These are phyloP conservation scores for Cotesia congregata DNA, from an alignment of 2,888 invertebrate species.

Conservation along the genomic window DNA sequence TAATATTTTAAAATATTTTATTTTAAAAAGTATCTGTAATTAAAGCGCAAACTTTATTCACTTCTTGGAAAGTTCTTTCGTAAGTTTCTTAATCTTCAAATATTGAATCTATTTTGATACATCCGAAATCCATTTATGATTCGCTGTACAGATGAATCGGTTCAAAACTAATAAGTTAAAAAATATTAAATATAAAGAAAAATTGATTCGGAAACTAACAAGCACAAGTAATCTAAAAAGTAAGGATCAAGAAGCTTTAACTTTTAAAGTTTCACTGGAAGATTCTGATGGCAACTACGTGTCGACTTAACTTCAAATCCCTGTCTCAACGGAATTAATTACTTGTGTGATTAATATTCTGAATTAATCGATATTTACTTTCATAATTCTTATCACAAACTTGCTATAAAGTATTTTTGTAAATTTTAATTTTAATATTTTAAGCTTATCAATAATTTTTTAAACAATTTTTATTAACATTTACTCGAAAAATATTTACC, in stretches of 20 bases:
- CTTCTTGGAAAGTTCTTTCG: background rate
- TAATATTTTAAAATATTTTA: background rate
- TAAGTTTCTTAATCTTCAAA: background rate
- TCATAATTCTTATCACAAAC: background rate
- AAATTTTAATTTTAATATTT: no score
- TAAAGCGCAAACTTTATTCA: background rate
- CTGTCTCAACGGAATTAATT: background rate
- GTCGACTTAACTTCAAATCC: background rate
- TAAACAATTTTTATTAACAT: no score
- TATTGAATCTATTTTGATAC: background rate
- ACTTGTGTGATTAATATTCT: background rate
- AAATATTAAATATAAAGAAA: background rate
- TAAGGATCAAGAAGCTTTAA: background rate
- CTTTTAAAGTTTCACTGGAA: background rate
- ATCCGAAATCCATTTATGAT: background rate
- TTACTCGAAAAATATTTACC: no score
- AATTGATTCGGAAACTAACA: background rate
- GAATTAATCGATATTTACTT: background rate
- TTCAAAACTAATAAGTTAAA: background rate
- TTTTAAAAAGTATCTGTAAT: background rate
- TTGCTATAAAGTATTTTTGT: no score
- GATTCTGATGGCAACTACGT: background rate
- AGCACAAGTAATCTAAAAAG: background rate
- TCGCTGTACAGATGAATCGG: background rate
- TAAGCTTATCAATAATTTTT: no score